Conservation (phyloP, 1,140 invertebrate species). For the Macrocentrus cingulum region DNA sequence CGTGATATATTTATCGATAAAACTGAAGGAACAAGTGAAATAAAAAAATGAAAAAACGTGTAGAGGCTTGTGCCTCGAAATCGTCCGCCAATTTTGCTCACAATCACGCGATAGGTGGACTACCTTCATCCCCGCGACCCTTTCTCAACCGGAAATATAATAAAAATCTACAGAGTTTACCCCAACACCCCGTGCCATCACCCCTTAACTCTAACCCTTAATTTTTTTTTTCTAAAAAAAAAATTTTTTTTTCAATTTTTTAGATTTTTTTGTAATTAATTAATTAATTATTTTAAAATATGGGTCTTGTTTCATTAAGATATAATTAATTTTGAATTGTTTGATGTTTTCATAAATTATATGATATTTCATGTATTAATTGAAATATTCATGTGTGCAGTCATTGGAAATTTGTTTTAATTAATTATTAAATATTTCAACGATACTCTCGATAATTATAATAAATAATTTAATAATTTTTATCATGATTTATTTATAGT, state of each 20-base stretch:
- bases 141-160: slow-evolving; percentile 32
- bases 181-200: slow-evolving; percentile 5
- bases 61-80: slow-evolving; percentile 19
- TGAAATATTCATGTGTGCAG: too few species aligned
- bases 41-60: slow-evolving; percentile 8
- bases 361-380: neutral
- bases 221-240: too few species aligned
- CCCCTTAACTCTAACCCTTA: slow-evolving; percentile 5
- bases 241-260: slow-evolving; percentile 6
- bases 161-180: slow-evolving; percentile 31
- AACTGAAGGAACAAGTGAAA: neutral
- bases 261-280: too few species aligned
- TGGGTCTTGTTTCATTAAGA: too few species aligned
- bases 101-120: slow-evolving; percentile 25
- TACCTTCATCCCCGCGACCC: too few species aligned
- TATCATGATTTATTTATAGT: too few species aligned
- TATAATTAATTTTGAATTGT: too few species aligned
- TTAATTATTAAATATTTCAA: neutral
- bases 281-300: too few species aligned
- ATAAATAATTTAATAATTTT: too few species aligned
- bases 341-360: too few species aligned
- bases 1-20: neutral
- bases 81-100: slow-evolving; percentile 19
- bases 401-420: too few species aligned
- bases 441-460: too few species aligned